These are phyloP conservation scores for Boulengeromyrus knoepffleri DNA, from an alignment of 2,113 vertebrate genomes.

Conservation along the genomic window DNA sequence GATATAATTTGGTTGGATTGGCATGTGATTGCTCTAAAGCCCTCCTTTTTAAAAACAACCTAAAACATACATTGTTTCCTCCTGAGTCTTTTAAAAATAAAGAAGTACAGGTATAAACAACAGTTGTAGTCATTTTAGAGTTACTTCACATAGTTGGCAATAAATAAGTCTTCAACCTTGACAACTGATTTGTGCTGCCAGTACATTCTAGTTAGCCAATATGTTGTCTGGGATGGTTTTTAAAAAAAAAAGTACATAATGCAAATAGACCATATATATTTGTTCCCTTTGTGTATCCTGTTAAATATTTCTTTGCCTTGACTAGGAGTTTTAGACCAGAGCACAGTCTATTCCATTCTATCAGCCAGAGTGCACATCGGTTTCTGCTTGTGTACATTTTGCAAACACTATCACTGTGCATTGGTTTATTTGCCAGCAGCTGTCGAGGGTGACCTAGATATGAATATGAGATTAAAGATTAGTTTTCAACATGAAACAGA, in stretches of 20 bases:
- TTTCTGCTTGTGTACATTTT: background rate
- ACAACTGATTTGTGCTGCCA: background rate
- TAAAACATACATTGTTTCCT: background rate
- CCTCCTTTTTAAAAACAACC: constrained; percentile 27
- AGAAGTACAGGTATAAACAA: background rate
- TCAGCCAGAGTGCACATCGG: background rate
- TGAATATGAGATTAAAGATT: background rate
- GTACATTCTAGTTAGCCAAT: background rate
- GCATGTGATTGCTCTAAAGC: constrained; percentile 45
- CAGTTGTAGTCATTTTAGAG: background rate
- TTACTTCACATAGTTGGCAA: background rate
- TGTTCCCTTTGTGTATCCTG: background rate
- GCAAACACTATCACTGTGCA: background rate
- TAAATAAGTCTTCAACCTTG: background rate
- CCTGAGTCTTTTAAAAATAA: background rate
- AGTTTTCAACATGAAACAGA: background rate
- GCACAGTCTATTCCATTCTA: no score
- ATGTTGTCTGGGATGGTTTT: background rate
- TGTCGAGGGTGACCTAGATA: background rate
- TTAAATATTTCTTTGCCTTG: background rate
- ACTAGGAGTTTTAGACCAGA: background rate
- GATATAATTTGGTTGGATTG: constrained; percentile 57
- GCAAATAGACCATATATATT: background rate
- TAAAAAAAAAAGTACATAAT: background rate
- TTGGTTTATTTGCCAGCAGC: background rate